Evolutionary conservation across 2,797 vertebrate genomes (phyloP).

Genomic region (Novumbra hubbsi): DNA sequence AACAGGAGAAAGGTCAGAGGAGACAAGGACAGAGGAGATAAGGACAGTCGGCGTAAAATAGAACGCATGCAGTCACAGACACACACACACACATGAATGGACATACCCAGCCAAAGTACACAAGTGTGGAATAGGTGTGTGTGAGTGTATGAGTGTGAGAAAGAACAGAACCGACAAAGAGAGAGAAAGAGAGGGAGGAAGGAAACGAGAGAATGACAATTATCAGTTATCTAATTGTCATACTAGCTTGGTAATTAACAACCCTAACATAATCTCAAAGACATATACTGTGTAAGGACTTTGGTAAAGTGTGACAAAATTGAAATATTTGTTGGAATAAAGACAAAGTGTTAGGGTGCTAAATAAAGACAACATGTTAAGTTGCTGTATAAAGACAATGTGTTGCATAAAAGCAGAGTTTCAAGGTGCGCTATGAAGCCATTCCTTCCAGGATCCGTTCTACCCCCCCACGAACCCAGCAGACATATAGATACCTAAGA

Average conservation of each 20-base stretch:
- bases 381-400: no score
- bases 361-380: no score
- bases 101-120: conserved; percentile 66
- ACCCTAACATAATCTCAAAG: no score
- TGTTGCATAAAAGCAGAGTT: no score
- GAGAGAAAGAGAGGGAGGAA: conserved; percentile 24
- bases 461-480: conserved; percentile 4
- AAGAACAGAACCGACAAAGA: conserved; percentile 39
- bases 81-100: conserved; percentile 43
- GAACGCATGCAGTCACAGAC: conserved; percentile 18
- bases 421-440: neutral
- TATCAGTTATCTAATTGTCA: conserved; percentile 41
- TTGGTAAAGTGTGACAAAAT: neutral
- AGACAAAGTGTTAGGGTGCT: neutral
- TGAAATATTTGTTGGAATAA: neutral
- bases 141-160: conserved; percentile 28
- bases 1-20: neutral
- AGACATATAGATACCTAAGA: conserved; percentile 41
- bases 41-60: neutral
- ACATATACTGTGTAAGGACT: no score
- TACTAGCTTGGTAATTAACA: conserved; percentile 4
- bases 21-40: no score
- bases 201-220: conserved; percentile 41
- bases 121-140: conserved; percentile 53
- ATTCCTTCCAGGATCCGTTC: neutral